These are phyloP conservation scores for Halcyon leucocephala DNA, from an alignment of 2,797 vertebrate species.

Conservation along the genomic window DNA sequence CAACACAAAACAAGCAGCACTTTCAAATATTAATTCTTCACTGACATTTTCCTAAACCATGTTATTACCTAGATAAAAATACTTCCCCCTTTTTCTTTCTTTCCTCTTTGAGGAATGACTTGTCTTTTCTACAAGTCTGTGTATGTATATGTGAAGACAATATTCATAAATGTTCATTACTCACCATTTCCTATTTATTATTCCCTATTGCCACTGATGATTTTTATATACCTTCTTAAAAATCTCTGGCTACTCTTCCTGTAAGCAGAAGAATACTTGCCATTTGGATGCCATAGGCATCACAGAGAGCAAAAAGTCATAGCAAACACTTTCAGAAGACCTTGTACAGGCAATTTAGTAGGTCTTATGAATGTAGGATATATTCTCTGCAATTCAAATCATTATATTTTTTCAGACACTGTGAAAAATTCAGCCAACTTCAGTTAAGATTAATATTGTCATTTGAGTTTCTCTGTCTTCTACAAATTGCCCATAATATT, in stretches of 20 bases:
- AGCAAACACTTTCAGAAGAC: neutral
- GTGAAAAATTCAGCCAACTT: neutral
- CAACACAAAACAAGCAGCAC: neutral
- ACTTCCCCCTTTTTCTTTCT: neutral
- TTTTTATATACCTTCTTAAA: neutral
- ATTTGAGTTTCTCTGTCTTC: constrained; percentile 13
- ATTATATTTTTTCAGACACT: neutral
- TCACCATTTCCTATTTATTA: neutral
- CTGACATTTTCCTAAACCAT: neutral
- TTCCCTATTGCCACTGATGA: neutral
- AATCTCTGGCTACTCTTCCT: neutral
- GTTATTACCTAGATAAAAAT: neutral
- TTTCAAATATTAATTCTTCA: neutral
- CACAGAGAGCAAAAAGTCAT: neutral
- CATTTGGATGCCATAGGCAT: neutral
- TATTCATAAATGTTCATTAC: neutral
- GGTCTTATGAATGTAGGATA: neutral
- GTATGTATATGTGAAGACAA: neutral
- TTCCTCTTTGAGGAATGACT: neutral
- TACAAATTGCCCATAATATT: neutral
- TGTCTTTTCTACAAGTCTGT: neutral
- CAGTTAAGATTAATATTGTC: neutral
- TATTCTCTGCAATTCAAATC: neutral
- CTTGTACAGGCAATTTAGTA: neutral
- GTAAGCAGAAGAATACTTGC: neutral